Base-by-base conservation (phyloP, 2,888 invertebrate genomes). In the Scaptomyza reducta region DNA sequence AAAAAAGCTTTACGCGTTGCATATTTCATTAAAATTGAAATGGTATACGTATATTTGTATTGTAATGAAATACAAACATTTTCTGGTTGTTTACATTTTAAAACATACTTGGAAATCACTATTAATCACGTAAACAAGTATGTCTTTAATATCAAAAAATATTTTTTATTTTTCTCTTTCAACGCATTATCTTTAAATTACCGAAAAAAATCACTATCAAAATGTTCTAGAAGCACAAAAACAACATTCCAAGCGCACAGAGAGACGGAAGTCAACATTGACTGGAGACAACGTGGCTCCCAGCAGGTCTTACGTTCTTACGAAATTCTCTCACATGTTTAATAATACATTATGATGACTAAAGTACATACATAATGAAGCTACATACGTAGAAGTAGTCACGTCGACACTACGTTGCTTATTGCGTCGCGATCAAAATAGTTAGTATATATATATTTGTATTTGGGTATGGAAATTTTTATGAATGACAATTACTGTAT, bases 301-400 rank as follows among this genome's bases (percentile, higher is more conserved):
- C 79, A 42, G 82, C 58, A 57, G 55, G 33, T 38, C 35, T 25
- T 70, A 70, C 44, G 61, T 74, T 60, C 65, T 69, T 67, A 62
- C 71, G 78, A 75, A 78, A 78, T 84, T 71, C 85, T 74, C 74
- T 72, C 63, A 49, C 54, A 50, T 63, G 74, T 84, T 81, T 79
- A 55, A 77, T 84, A 84, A 84, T 74, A 59, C 54, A 59, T 51
- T 49, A 45, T 50, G 67, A 62, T 59, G 68, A 67, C 81, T 70
- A 70, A 80, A 75, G 69, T 75, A 72, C 66, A 64, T 75, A 72
- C 68, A 64, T 29, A 10, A 16, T 18, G 31, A 41, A 46, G 53
- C 57, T 60, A 63, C 6, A 49, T 35, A 49, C 83, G 76, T 80
- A 83, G 61, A 77, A 72, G 33, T 49, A 64, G 69, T 55, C 74